Conservation (phyloP, 2,113 vertebrate genomes). For the Rana temporaria region DNA sequence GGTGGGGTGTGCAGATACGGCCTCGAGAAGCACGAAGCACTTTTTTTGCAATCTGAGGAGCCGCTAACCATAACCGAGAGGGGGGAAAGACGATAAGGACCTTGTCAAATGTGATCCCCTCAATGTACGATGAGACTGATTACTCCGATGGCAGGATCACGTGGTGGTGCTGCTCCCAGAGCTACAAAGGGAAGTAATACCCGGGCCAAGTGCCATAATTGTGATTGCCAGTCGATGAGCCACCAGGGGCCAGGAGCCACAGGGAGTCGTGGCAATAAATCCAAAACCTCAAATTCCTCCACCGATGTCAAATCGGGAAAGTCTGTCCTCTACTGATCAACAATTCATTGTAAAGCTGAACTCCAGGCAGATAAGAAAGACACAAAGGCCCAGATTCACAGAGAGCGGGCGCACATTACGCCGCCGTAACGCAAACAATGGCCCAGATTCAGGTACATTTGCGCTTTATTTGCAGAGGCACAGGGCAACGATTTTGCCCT, state of each 20-base stretch:
- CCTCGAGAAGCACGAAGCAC: constrained; percentile 13
- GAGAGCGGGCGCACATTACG: too few species aligned
- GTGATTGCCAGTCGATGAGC: neutral
- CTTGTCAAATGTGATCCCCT: neutral
- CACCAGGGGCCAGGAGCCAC: neutral
- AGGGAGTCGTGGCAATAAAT: neutral
- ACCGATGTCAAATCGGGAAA: too few species aligned
- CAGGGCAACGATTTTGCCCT: too few species aligned
- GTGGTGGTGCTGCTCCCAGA: neutral
- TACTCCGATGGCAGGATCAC: neutral
- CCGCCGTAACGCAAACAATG: too few species aligned
- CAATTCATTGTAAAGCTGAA: too few species aligned
- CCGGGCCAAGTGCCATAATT: constrained; percentile 1
- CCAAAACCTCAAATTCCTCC: neutral
- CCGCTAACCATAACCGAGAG: constrained; percentile 2
- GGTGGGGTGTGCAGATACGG: constrained; percentile 16
- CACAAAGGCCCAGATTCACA: too few species aligned
- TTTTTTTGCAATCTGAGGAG: constrained; percentile 1
- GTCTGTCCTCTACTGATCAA: too few species aligned
- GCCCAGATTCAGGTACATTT: too few species aligned
- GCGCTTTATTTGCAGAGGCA: too few species aligned
- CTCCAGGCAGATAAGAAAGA: too few species aligned
- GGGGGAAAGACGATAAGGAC: neutral
- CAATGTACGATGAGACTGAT: neutral
- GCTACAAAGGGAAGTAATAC: neutral